Evolutionary conservation across 2,888 invertebrate species (phyloP), one percentile per base, ranked within the genome.

Genomic region (Agonum fuliginosum): DNA sequence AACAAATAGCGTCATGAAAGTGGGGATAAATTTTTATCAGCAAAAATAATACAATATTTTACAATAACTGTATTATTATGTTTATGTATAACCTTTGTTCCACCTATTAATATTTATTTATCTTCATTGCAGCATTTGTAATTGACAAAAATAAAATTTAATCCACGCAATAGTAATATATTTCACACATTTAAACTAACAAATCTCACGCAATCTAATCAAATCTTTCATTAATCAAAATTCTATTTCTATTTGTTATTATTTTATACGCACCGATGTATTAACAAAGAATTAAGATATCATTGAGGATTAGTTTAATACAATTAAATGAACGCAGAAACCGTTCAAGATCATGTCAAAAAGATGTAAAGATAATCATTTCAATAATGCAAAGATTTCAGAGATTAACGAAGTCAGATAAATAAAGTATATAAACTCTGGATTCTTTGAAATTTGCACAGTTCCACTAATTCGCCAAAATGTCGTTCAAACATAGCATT

Each of bases 401-500:
- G 37, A 48, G 48, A 48, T 48, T 48, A 48, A 48, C 19, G 6
- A 3, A 48, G 6, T 48, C 0, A 48, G 48, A 48, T 48, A 48
- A 48, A 48, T 48, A 10, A 10, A 2, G 19, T 48, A 48, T 48
- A 48, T 48, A 48, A 48, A 48, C 48, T 48, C 19, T 20, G 10
- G 20, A 8, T 8, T 48, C 20, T 48, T 20, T 17, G 10, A 19
- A 20, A 17, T 20, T 6, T n/a, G 6, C 20, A 48, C 12, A 37
- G 37, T 37, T 37, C 8, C 10, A 37, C 10, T 10, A 48, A 48
- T 10, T 17, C 8, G 8, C 10, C 19, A 48, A 48, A 48, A 48
- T 48, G 48, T 48, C 48, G 17, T 65, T 75, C 37, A 75, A 75
- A 75, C 30, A 65, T n/a, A 46, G 67, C 6, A 27, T 67, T 12